A percentile compares a stretch with the other conserved stretches of the same genome.
Evolutionary conservation across 2,797 vertebrate genomes (phyloP).

Genomic region (Chromis chromis): DNA sequence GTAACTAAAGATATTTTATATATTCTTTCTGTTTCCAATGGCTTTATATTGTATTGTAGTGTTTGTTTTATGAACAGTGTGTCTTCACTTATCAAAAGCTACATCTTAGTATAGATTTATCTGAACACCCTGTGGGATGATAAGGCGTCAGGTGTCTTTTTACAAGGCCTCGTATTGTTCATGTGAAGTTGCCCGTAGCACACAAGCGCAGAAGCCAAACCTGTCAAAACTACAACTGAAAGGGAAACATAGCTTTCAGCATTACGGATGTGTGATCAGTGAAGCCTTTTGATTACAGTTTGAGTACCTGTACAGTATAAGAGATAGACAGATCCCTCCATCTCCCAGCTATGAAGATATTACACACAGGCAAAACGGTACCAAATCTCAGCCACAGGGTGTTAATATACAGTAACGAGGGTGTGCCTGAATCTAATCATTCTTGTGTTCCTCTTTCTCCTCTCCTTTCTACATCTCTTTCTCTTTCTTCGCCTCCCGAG

Average conservation of each 20-base stretch:
- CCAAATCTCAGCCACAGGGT: slow-evolving; percentile 32
- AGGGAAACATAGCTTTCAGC: slow-evolving; percentile 22
- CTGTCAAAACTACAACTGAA: slow-evolving; percentile 21
- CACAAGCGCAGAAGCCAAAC: neutral
- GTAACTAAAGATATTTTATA: slow-evolving; percentile 15
- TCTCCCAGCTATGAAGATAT: slow-evolving; percentile 12
- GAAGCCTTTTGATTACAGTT: slow-evolving; percentile 11
- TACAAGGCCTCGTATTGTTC: slow-evolving; percentile 29
- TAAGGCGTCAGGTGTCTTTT: slow-evolving; percentile 53
- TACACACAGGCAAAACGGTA: slow-evolving; percentile 25
- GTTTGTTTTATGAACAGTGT: slow-evolving; percentile 17
- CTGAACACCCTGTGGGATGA: slow-evolving; percentile 25
- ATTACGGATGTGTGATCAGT: slow-evolving; percentile 8
- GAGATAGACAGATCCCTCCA: slow-evolving; percentile 7
- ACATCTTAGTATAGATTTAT: slow-evolving; percentile 37
- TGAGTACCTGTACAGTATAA: slow-evolving; percentile 22
- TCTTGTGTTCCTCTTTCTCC: slow-evolving; percentile 3
- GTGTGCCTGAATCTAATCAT: slow-evolving; percentile 29
- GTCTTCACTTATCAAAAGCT: slow-evolving; percentile 29
- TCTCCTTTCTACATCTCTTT: slow-evolving; percentile 72
- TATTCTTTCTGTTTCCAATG: slow-evolving; percentile 19
- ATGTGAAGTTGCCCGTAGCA: slow-evolving; percentile 14
- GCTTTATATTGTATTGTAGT: neutral
- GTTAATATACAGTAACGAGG: slow-evolving; percentile 23
- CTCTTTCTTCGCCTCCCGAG: slow-evolving; percentile 77